Percentiles rank a stretch among this genome's conserved stretches.
These are phyloP conservation scores for human (Homo sapiens) DNA, from an alignment of 2,113 vertebrate genomes.

Conservation along the genomic window GRCh38 chr5:12010501-12011000, in stretches of 20 bases:
- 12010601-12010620: neutral
- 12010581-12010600: neutral
- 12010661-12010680: neutral
- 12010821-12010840: neutral
- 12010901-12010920: neutral
- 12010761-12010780: neutral
- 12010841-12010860: neutral
- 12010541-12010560: neutral
- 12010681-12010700: neutral
- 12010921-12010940: neutral
- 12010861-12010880: neutral
- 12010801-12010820: neutral
- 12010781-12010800: too few relatives aligned
- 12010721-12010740: neutral
- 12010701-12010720: neutral
- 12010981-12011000: neutral
- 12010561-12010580: neutral
- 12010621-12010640: neutral
- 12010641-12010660: neutral
- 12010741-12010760: too few relatives aligned
- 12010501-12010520: neutral
- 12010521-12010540: neutral
- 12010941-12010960: neutral
- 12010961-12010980: neutral
- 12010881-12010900: neutral